A percentile compares a stretch with the other conserved stretches of the same genome.
phyloP scores from a whole-genome alignment of 2,113 vertebrate species.

The Oophaga pumilio region DNA sequence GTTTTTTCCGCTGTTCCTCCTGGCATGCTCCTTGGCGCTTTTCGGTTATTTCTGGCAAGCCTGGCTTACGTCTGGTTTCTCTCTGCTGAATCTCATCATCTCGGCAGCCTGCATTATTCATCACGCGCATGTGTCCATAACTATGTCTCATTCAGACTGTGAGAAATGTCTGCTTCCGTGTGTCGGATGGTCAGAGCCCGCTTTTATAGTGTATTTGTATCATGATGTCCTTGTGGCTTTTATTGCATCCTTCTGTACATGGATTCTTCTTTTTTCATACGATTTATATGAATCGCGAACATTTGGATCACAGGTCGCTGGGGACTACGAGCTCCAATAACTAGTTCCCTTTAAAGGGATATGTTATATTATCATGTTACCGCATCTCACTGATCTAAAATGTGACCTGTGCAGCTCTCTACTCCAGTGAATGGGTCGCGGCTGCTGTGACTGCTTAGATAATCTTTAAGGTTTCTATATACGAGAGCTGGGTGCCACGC shows the following conservation, averaged over 20 bases:
- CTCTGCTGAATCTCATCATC: background rate
- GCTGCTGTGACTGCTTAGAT: too few relatives aligned
- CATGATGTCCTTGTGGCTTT: background rate
- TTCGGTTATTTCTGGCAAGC: background rate
- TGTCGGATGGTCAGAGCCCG: background rate
- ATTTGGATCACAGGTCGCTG: too few relatives aligned
- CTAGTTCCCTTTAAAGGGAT: too few relatives aligned
- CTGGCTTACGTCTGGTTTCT: constrained; percentile 11
- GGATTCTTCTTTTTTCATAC: background rate
- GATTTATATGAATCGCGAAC: background rate
- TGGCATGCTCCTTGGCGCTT: background rate
- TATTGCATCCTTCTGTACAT: background rate
- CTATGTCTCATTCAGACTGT: background rate
- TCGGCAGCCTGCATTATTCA: too few relatives aligned
- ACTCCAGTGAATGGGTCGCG: too few relatives aligned
- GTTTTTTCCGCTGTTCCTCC: background rate
- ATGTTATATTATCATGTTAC: too few relatives aligned
- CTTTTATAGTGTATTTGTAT: background rate
- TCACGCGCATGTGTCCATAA: background rate
- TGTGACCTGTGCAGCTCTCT: too few relatives aligned
- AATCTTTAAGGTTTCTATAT: too few relatives aligned
- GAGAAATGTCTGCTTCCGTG: background rate
- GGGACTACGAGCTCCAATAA: too few relatives aligned
- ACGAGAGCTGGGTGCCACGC: too few relatives aligned
- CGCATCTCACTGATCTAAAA: too few relatives aligned